Evolutionary conservation across 2,113 vertebrate genomes (phyloP).

Genomic region (Mus musculus): DNA sequence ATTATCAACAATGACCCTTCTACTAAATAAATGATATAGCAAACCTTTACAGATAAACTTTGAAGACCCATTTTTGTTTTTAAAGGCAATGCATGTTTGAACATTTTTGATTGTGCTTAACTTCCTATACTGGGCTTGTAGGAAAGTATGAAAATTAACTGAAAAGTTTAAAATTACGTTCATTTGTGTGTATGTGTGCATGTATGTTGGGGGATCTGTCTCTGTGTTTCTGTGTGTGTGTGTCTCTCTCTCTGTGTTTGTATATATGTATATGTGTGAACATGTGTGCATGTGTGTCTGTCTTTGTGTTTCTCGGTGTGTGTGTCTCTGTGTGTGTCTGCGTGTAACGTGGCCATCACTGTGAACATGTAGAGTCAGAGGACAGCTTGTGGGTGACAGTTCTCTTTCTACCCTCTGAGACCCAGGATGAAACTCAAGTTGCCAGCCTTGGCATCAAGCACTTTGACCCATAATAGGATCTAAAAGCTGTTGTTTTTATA

Average conservation of each 20-base stretch:
- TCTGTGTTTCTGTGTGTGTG: no score
- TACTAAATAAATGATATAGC: conserved; percentile 54
- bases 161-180: background rate
- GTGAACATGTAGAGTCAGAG: background rate
- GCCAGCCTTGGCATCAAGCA: background rate
- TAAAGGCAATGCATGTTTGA: background rate
- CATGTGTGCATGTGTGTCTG: no score
- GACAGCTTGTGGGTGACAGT: background rate
- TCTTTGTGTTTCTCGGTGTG: no score
- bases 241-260: no score
- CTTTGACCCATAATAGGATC: background rate
- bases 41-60: conserved; percentile 57
- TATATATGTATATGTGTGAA: no score
- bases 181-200: background rate
- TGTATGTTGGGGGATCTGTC: no score
- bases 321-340: background rate
- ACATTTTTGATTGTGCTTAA: conserved; percentile 20
- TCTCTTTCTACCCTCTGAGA: background rate
- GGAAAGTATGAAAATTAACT: conserved; percentile 2
- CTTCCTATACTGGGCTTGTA: background rate
- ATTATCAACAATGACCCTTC: conserved; percentile 54
- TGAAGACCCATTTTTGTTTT: background rate
- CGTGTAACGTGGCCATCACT: background rate
- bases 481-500: background rate
- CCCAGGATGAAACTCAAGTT: background rate